These are phyloP conservation scores for Spheniscus humboldti DNA, from an alignment of 2,797 vertebrate species.

Conservation along the genomic window DNA sequence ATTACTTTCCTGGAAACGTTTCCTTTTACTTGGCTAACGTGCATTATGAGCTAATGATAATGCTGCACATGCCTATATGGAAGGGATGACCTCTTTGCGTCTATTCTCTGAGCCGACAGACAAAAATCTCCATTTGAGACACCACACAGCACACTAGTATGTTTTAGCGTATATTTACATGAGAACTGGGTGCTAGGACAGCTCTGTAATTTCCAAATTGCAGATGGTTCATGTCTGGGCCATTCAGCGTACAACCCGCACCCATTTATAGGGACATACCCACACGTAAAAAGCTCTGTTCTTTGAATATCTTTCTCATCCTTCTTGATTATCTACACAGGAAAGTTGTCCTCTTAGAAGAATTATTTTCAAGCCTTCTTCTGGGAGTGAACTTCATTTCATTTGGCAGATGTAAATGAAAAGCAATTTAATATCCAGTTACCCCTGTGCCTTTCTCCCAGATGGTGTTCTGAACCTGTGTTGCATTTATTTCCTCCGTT, in stretches of 20 bases:
- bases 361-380: background rate
- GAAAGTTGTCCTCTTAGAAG: background rate
- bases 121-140: conserved; percentile 48
- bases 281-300: background rate
- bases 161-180: conserved; percentile 30
- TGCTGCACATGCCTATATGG: background rate
- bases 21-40: conserved; percentile 47
- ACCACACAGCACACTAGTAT: conserved; percentile 5
- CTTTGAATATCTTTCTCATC: background rate
- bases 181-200: conserved; percentile 17
- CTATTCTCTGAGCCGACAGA: conserved; percentile 33
- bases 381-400: background rate
- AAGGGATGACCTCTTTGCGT: conserved; percentile 46
- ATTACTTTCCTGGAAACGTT: conserved; percentile 58
- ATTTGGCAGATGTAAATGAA: background rate
- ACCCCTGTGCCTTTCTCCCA: background rate
- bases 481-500: background rate
- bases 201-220: background rate
- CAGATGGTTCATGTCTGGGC: conserved; percentile 50
- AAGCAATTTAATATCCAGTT: background rate
- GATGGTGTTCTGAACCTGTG: background rate
- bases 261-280: background rate
- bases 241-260: background rate
- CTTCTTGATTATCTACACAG: background rate
- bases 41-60: conserved; percentile 34